Base-by-base conservation (phyloP, 2,797 vertebrate species). In the Mormyrops boulengeri region DNA sequence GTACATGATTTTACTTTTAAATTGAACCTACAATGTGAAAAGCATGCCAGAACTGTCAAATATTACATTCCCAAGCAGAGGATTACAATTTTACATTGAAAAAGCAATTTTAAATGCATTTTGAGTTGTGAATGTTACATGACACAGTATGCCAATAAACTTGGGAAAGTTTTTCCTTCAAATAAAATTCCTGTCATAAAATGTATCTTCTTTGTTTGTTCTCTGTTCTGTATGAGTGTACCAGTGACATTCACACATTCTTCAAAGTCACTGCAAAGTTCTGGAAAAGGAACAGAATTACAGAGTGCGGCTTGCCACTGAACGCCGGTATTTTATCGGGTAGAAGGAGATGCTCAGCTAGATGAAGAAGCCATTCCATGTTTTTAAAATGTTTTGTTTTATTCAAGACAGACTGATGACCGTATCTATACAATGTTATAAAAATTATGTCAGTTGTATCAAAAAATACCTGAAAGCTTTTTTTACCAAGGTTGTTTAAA, bases 31-130 rank as follows among this genome's bases (percentile, higher is more conserved):
- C 77, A 44, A 47, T 82, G 77, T 44, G 77, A 47, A 80, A 47
- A 8, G 14, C 66, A 38, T 34, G 34, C 14, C 30, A 38, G 66
- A 73, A 30, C 66, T 73, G 66, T 73, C 66, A 73, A 73, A 73
- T 17, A 38, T 38, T 73, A 73, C 66, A 38, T 73, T 38, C 12
- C 30, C 66, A 73, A 73, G 66, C 14, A 73, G 30, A 38, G 66
- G 66, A 73, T 73, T 73, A 73, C 66, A 73, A 17, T 73, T 73
- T 73, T 38, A 73, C 66, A 73, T 73, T 73, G 66, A 73, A 73
- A 73, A 38, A 73, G 30, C 66, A 38, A 34, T 73, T 73, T 38
- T 12, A 73, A 73, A 73, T 73, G 66, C 30, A 73, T 73, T 73
- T 73, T 38, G 66, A 73, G 30, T 38, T 73, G 30, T 38, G 66